Evolutionary conservation across 1,140 invertebrate species (phyloP).

Genomic region (Acromyrmex heyeri): DNA sequence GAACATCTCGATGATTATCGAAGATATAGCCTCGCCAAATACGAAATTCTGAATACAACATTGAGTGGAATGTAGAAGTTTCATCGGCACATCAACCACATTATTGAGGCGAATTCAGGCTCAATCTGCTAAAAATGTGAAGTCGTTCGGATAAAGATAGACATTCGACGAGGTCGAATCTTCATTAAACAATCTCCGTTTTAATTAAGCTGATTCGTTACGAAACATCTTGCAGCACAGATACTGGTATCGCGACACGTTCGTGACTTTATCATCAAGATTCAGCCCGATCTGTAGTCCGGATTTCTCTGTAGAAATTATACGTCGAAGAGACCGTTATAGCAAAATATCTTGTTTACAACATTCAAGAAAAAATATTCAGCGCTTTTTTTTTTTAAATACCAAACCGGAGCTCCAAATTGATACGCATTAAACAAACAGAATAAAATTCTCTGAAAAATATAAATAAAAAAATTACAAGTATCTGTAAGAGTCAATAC

Average conservation of each 20-base stretch:
- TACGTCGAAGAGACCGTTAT: not conserved
- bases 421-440: too few relatives aligned
- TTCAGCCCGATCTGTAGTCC: slow-evolving; percentile 51
- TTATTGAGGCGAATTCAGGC: slow-evolving; percentile 15
- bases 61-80: not conserved
- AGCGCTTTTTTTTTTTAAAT: not conserved
- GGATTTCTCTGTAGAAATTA: slow-evolving; percentile 4
- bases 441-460: too few relatives aligned
- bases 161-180: not conserved
- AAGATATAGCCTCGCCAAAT: slow-evolving; percentile 28
- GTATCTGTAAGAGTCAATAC: too few relatives aligned
- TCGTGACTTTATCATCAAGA: slow-evolving; percentile 52
- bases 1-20: slow-evolving; percentile 16
- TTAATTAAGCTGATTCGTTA: slow-evolving; percentile 57
- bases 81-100: slow-evolving; percentile 41
- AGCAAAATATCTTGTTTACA: not conserved
- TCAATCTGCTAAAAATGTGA: slow-evolving; percentile 20
- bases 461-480: too few relatives aligned
- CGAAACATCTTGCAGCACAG: slow-evolving; percentile 52
- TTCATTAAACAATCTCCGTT: slow-evolving; percentile 18
- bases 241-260: slow-evolving; percentile 64
- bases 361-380: not conserved
- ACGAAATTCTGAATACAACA: slow-evolving; percentile 4
- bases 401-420: too few relatives aligned
- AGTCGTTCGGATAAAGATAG: slow-evolving; percentile 30